These are phyloP conservation scores for Drosophila suboccidentalis DNA, from an alignment of 2,888 invertebrate species.

Conservation along the genomic window DNA sequence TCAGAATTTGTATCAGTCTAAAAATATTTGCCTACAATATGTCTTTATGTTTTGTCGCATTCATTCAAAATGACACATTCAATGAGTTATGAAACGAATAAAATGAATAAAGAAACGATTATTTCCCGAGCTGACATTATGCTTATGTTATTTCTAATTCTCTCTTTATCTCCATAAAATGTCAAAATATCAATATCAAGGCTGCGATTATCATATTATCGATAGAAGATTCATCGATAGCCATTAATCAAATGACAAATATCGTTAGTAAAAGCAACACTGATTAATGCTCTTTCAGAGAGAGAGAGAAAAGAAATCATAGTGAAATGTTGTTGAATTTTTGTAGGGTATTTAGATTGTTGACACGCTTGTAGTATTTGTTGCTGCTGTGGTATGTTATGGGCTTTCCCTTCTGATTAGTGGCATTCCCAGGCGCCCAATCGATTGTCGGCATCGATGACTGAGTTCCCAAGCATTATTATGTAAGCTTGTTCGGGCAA, in stretches of 20 bases:
- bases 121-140: not conserved
- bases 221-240: slow-evolving; percentile 15
- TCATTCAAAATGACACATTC: not conserved
- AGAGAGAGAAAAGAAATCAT: slow-evolving; percentile 9
- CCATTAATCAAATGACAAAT: slow-evolving; percentile 17
- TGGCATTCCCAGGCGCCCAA: slow-evolving; percentile 36
- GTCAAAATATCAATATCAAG: slow-evolving; percentile 5
- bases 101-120: slow-evolving; percentile 1
- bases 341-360: slow-evolving; percentile 9
- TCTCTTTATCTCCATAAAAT: not conserved
- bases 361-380: not conserved
- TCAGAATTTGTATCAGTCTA: not conserved
- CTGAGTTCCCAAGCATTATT: not conserved
- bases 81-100: not conserved
- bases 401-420: slow-evolving; percentile 33
- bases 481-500: slow-evolving; percentile 40
- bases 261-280: not conserved
- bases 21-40: not conserved
- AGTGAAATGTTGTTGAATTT: not conserved
- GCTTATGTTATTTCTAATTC: not conserved
- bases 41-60: not conserved
- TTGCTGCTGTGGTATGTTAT: not conserved
- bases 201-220: slow-evolving; percentile 18
- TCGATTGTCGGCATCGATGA: slow-evolving; percentile 20
- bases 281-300: not conserved